Conservation (phyloP, 2,888 invertebrate species). For the Tubulanus polymorphus region DNA sequence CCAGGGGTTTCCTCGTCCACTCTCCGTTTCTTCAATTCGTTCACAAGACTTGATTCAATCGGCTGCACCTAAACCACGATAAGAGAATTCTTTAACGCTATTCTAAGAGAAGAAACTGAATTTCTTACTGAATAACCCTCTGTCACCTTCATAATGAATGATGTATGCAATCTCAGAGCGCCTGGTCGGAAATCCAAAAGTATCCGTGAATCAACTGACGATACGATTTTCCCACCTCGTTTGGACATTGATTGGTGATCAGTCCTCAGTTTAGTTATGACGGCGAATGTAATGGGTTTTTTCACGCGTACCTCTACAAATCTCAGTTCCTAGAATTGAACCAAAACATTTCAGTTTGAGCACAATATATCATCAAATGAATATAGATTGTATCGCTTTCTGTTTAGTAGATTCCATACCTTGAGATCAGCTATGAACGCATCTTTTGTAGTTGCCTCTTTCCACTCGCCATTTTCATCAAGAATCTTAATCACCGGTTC, state of each 20-base stretch:
- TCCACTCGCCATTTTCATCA: slow-evolving; percentile 25
- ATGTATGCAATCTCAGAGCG: slow-evolving; percentile 27
- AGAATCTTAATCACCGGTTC: slow-evolving; percentile 33
- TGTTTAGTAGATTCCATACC: too few species aligned
- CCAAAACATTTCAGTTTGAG: too few species aligned
- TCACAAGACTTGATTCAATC: slow-evolving; percentile 30
- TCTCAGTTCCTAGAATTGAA: slow-evolving; percentile 31
- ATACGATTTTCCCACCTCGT: slow-evolving; percentile 32
- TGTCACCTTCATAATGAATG: slow-evolving; percentile 37
- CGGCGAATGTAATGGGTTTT: slow-evolving; percentile 31
- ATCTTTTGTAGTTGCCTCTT: slow-evolving; percentile 29
- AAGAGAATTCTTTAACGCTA: neutral
- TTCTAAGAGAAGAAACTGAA: too few species aligned
- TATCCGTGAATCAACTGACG: slow-evolving; percentile 36
- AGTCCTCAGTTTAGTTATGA: slow-evolving; percentile 29
- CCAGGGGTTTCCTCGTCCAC: too few species aligned
- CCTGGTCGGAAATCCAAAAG: slow-evolving; percentile 29
- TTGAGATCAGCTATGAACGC: slow-evolving; percentile 33
- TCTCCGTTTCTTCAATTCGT: slow-evolving; percentile 29
- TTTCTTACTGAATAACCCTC: too few species aligned
- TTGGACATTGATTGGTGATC: slow-evolving; percentile 28
- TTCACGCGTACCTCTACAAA: slow-evolving; percentile 34
- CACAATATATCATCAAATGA: too few species aligned
- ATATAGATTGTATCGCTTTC: too few species aligned
- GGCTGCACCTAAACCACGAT: slow-evolving; percentile 32